Percentiles rank a stretch among this genome's conserved stretches.
Evolutionary conservation across 1,140 invertebrate species (phyloP).

Genomic region (Myzus persicae): DNA sequence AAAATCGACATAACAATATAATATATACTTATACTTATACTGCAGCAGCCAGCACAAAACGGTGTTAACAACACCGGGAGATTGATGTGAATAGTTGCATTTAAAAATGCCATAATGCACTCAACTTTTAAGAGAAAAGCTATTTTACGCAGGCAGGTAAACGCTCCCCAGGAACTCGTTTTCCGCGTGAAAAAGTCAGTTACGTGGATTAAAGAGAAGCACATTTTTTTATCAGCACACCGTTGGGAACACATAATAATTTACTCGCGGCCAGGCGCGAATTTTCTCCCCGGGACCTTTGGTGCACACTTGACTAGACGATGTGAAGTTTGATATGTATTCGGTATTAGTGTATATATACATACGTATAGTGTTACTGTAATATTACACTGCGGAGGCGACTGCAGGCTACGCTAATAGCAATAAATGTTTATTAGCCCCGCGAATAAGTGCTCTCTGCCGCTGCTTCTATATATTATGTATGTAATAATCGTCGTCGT

Average conservation of each 20-base stretch:
- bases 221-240: not conserved
- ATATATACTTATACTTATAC: not conserved
- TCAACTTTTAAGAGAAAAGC: slow-evolving; percentile 34
- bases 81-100: slow-evolving; percentile 17
- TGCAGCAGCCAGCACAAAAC: not conserved
- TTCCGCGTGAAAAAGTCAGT: not conserved
- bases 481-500: not conserved
- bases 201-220: not conserved
- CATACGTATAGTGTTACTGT: not conserved
- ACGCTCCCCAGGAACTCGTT: slow-evolving; percentile 19
- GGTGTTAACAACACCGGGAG: not conserved
- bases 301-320: not conserved
- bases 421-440: not conserved
- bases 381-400: not conserved
- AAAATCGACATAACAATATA: not conserved
- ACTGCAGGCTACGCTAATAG: not conserved
- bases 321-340: slow-evolving; percentile 9
- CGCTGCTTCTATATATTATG: not conserved
- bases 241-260: slow-evolving; percentile 27
- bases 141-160: not conserved
- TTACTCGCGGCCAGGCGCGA: not conserved
- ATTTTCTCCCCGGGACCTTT: not conserved
- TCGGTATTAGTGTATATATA: not conserved
- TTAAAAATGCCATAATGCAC: slow-evolving; percentile 1
- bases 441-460: not conserved